Evolutionary conservation across 2,113 vertebrate genomes (phyloP), one percentile per base, ranked within the genome.

Genomic region (Onychorhynchus coronatus): DNA sequence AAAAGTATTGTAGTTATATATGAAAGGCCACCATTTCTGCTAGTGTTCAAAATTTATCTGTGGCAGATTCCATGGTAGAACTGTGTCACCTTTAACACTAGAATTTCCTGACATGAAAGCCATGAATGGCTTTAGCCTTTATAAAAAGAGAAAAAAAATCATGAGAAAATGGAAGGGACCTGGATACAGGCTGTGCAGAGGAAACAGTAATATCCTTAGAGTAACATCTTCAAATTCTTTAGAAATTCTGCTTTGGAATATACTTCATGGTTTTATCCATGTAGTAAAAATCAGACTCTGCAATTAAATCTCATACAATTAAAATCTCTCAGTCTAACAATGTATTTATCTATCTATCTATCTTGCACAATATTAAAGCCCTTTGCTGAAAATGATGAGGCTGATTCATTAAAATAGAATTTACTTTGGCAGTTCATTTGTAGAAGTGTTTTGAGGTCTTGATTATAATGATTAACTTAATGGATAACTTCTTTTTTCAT

Each of bases 101-200:
- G 98, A 90, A 94, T 98, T 99, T 91, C 98, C 98, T 49, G 98
- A 97, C 97, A 98, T 98, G 95, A 99, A 99, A 59, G 98, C 98
- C 96, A 98, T 82, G 8, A 98, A 98, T 63, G 97, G 98, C 92
- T 99, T 99, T 94, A 99, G 91, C 66, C 98, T 97, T 27, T 98
- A 98, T 99, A 77, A 91, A 96, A 96, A 20, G 12, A 92, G 88
- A 80, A 76, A 70, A 6, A 73, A 44, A 72, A 42, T 27, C 4
- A 53, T 62, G 31, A 61, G 62, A 66, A 93, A 49, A 91, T 77
- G 6, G 72, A n/a, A 52, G 46, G 10, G 15, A 89, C 21, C 59
- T 78, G 56, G 30, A 28, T 61, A 39, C 6, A 44, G 37, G 5
- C 27, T 47, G 2, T 46, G 20, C n/a, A 50, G 8, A 41, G 47